Percentiles rank a stretch among this genome's conserved stretches.
Conservation (phyloP, 2,888 invertebrate genomes). For the Zygothrica quintamaculata region DNA sequence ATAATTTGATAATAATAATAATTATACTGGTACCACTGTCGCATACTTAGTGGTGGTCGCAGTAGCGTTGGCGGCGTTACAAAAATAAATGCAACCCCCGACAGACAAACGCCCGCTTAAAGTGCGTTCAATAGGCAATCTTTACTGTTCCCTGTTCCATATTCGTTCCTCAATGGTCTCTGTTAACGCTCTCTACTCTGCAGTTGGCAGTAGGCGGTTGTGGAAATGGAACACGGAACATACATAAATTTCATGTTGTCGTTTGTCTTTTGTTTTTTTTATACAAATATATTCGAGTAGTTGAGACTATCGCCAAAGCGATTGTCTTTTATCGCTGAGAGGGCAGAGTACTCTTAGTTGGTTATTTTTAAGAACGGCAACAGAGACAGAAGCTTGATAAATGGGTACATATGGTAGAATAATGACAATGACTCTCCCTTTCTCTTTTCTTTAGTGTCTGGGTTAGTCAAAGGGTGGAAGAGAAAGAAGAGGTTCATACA, state of each 20-base stretch:
- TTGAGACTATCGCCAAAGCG: slow-evolving; percentile 17
- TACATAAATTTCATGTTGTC: background rate
- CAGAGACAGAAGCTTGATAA: slow-evolving; percentile 13
- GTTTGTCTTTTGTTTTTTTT: background rate
- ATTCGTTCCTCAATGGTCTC: too few species aligned
- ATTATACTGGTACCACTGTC: slow-evolving; percentile 33
- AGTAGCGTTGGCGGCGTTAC: slow-evolving; percentile 19
- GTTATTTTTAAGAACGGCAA: slow-evolving; percentile 41
- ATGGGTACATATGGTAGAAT: slow-evolving; percentile 23
- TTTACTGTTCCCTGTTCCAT: background rate
- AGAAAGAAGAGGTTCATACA: too few species aligned
- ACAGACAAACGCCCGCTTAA: slow-evolving; percentile 31
- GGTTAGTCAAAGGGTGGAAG: too few species aligned
- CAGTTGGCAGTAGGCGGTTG: slow-evolving; percentile 9
- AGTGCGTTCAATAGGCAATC: slow-evolving; percentile 24
- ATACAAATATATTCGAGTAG: background rate
- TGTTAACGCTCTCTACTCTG: too few species aligned
- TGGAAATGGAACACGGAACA: background rate
- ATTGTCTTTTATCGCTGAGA: slow-evolving; percentile 34
- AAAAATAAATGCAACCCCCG: slow-evolving; percentile 57
- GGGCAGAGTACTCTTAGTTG: slow-evolving; percentile 7
- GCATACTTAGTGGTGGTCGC: slow-evolving; percentile 22
- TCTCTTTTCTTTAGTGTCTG: too few species aligned
- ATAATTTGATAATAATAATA: background rate
- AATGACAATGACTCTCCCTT: background rate